Percentiles rank a stretch among this genome's conserved stretches.
Evolutionary conservation across 2,888 invertebrate genomes (phyloP).

Genomic region (Linhomoeus sp.): DNA sequence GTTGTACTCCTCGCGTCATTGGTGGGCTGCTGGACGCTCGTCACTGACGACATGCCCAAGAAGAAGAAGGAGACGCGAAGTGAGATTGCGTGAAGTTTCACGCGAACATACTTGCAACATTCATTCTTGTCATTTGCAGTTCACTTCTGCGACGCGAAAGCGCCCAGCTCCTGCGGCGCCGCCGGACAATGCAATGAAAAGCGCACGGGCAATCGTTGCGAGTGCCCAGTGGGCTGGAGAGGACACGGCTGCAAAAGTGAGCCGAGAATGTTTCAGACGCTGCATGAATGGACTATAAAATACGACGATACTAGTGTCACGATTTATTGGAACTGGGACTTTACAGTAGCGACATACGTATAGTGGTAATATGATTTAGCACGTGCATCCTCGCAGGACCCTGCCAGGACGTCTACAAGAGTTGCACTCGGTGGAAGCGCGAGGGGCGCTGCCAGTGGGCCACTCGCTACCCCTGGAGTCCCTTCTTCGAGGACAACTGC

Average conservation of each 20-base stretch:
- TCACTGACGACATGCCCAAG: no score
- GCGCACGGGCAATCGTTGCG: conserved; percentile 12
- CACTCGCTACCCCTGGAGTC: conserved; percentile 1
- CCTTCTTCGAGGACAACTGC: conserved; percentile 24
- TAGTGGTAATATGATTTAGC: no score
- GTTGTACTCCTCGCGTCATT: no score
- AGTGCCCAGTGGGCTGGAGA: conserved; percentile 10
- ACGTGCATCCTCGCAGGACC: conserved; percentile 12
- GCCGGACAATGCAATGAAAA: conserved; percentile 5
- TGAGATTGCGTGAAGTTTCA: no score
- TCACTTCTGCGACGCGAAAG: conserved; percentile 13
- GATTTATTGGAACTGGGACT: no score
- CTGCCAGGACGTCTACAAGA: conserved; percentile 21
- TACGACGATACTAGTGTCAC: no score
- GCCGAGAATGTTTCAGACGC: neutral
- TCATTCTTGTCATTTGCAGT: conserved; percentile 1
- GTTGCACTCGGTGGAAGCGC: conserved; percentile 18
- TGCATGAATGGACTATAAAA: no score
- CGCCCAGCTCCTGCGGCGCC: conserved; percentile 10
- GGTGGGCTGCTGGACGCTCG: no score
- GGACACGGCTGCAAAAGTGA: neutral
- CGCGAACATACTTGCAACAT: neutral
- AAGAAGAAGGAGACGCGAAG: no score
- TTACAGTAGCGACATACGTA: neutral
- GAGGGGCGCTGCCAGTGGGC: conserved; percentile 20